Percentiles rank a stretch among this genome's conserved stretches.
Conservation (phyloP, 2,797 vertebrate species). For the Phataginus tricuspis region DNA sequence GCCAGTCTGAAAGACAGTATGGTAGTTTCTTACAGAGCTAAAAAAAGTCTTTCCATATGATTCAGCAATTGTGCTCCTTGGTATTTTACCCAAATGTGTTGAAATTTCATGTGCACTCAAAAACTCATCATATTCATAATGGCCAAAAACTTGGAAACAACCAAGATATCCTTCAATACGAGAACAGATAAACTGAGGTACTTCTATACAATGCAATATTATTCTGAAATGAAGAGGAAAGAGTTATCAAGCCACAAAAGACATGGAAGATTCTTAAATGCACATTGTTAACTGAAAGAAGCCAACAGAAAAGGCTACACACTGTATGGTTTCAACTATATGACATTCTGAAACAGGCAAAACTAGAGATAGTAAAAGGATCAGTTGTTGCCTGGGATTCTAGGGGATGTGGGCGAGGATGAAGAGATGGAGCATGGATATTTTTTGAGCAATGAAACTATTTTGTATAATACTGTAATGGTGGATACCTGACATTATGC, state of each 20-base stretch:
- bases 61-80: not conserved
- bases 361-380: not conserved
- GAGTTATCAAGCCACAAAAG: not conserved
- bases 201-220: not conserved
- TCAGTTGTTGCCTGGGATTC: not conserved
- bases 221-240: not conserved
- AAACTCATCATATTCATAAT: not conserved
- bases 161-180: not conserved
- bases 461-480: not conserved
- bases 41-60: not conserved
- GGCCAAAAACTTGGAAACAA: not conserved
- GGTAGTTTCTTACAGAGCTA: not conserved
- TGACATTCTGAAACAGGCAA: not conserved
- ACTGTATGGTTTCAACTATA: not conserved
- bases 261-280: not conserved
- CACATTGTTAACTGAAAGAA: not conserved
- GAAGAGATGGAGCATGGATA: not conserved
- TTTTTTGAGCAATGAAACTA: not conserved
- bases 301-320: not conserved
- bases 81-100: not conserved
- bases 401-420: not conserved
- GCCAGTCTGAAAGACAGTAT: not conserved
- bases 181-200: not conserved
- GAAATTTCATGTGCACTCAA: not conserved
- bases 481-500: not conserved